Evolutionary conservation across 2,797 vertebrate genomes (phyloP), one percentile per base, ranked within the genome.

Genomic region (Trematomus bernacchii): DNA sequence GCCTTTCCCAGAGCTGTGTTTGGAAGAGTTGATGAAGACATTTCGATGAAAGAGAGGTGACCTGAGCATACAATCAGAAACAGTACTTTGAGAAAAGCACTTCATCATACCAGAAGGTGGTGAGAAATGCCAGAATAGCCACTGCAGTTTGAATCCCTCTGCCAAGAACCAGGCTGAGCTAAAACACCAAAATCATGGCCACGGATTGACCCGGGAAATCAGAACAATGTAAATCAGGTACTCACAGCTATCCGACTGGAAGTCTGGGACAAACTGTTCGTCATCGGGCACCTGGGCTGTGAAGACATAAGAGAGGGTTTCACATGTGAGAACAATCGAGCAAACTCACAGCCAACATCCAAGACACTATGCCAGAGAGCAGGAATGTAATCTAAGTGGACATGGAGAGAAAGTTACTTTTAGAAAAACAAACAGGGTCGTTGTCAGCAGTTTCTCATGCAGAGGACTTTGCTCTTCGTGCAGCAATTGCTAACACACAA

Each of bases 201-300:
- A 37, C 6, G 7, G 8, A 1, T 9, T 2, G 33, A 37, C 33
- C 7, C 33, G 33, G 33, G 8, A 37, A 37, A 60, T 5, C 12
- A 50, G 10, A 72, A 90, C 71, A 79, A 37, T 9, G 84, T 71
- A 76, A 70, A 42, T n/a, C 12, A 0, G 80, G 77, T 94, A 97
- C 97, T 98, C 92, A 98, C 97, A 91, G 93, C 96, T 98, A 91
- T 98, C 97, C 3, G 97, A 97, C 93, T 97, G 97, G 93, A 98
- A 98, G 95, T 98, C 97, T 85, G 97, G 97, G 91, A 98, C 97
- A 94, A 97, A 98, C 58, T 98, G 97, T 90, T 98, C 97, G 30
- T 98, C 97, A 80, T 98, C 97, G 0, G 97, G 97, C 91, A 98
- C 97, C 95, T 98, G 97, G 94, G 97, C 97, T 91, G 91, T 10